phyloP scores from a whole-genome alignment of 2,113 vertebrate species.

The Bubo blakistoni region DNA sequence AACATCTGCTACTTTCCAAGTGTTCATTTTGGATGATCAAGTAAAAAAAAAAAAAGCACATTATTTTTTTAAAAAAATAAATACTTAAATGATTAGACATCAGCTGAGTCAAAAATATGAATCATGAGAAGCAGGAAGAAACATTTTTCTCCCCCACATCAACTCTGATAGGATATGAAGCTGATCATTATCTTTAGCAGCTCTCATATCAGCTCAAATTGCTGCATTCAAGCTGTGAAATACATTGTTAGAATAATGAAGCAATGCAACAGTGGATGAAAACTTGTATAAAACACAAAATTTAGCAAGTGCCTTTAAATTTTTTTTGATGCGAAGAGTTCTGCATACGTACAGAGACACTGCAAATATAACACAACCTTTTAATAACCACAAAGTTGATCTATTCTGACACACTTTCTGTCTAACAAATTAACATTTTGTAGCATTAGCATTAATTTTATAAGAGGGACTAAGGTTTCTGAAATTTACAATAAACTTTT shows the following conservation, averaged over 20 bases:
- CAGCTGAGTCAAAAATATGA: background rate
- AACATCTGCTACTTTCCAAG: background rate
- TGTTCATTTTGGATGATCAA: background rate
- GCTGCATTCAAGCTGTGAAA: background rate
- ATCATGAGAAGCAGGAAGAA: background rate
- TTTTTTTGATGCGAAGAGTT: background rate
- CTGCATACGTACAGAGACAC: background rate
- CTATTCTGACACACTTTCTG: background rate
- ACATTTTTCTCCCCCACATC: background rate
- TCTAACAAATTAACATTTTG: background rate
- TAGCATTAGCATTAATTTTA: background rate
- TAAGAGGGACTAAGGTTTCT: background rate
- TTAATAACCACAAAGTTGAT: background rate
- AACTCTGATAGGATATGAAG: background rate
- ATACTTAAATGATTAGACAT: background rate
- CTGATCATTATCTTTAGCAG: background rate
- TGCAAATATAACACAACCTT: background rate
- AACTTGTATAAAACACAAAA: background rate
- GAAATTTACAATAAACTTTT: background rate
- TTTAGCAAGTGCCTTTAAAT: background rate
- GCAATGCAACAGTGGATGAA: fast-evolving
- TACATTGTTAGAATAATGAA: background rate
- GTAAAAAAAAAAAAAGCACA: background rate
- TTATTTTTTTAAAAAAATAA: background rate
- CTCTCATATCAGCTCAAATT: background rate